Conservation (phyloP, 1,140 invertebrate genomes). For the Paraescarpia echinospica region DNA sequence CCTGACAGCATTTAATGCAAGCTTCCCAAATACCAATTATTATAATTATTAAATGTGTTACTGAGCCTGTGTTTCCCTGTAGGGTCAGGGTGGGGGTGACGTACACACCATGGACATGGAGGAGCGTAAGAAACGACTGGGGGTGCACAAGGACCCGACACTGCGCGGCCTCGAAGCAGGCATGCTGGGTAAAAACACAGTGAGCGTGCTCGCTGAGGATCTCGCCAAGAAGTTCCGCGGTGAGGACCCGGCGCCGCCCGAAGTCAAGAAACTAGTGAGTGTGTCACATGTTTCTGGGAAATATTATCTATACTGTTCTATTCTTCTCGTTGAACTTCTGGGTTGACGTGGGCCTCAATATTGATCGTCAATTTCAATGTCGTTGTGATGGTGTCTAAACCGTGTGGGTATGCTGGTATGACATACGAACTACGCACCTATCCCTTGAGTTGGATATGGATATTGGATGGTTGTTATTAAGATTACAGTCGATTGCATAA, state of each 20-base stretch:
- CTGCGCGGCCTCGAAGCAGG: constrained; percentile 19
- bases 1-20: too few relatives aligned
- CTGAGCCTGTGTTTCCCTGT: neutral
- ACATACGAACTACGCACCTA: too few relatives aligned
- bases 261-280: constrained; percentile 17
- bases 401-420: too few relatives aligned
- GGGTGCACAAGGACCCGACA: neutral
- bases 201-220: constrained; percentile 49
- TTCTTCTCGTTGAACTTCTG: too few relatives aligned
- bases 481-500: too few relatives aligned
- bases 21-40: too few relatives aligned
- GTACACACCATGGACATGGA: neutral
- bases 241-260: neutral
- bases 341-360: too few relatives aligned
- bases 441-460: too few relatives aligned
- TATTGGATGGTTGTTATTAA: too few relatives aligned
- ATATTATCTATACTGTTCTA: neutral
- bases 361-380: too few relatives aligned
- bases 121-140: neutral
- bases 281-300: neutral
- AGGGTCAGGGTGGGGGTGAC: neutral
- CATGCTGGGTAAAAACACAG: constrained; percentile 74
- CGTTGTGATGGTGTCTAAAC: too few relatives aligned
- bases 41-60: neutral
- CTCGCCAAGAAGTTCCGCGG: constrained; percentile 54